phyloP scores from a whole-genome alignment of 2,888 invertebrate genomes.

The Sphecodes monilicornis region DNA sequence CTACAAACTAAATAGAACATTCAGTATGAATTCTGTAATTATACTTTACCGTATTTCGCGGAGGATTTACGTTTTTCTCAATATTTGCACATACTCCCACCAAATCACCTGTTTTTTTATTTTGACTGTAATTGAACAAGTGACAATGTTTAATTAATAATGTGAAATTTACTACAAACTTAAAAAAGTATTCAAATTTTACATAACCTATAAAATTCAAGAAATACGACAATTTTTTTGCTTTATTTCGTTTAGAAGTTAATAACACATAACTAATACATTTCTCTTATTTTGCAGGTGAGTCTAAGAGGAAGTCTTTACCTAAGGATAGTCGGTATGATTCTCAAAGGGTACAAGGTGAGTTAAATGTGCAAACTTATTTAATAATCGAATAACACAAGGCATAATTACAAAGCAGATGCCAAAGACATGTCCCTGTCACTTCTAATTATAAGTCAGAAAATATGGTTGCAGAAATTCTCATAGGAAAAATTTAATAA shows the following conservation, averaged over 20 bases:
- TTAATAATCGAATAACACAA: background rate
- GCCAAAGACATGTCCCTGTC: no score
- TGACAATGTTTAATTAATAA: background rate
- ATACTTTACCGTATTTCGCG: slow-evolving; percentile 39
- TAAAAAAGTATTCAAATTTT: background rate
- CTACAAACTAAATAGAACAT: background rate
- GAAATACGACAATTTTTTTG: background rate
- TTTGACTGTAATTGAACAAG: slow-evolving; percentile 30
- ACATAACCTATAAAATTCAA: background rate
- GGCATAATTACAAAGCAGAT: background rate
- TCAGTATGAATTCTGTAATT: background rate
- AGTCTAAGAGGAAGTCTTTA: slow-evolving; percentile 76
- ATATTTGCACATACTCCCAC: slow-evolving; percentile 24
- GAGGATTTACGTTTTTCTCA: background rate
- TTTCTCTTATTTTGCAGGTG: slow-evolving; percentile 77
- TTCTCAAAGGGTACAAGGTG: slow-evolving; percentile 54
- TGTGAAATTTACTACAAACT: background rate
- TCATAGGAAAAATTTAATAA: background rate
- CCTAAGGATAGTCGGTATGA: slow-evolving; percentile 62
- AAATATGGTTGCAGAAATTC: background rate
- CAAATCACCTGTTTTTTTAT: background rate
- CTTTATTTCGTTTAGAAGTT: background rate
- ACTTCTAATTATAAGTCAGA: background rate
- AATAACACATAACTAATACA: background rate
- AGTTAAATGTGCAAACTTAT: slow-evolving; percentile 26